phyloP scores from a whole-genome alignment of 2,797 vertebrate genomes.

The Neosilurus mollespiculum region DNA sequence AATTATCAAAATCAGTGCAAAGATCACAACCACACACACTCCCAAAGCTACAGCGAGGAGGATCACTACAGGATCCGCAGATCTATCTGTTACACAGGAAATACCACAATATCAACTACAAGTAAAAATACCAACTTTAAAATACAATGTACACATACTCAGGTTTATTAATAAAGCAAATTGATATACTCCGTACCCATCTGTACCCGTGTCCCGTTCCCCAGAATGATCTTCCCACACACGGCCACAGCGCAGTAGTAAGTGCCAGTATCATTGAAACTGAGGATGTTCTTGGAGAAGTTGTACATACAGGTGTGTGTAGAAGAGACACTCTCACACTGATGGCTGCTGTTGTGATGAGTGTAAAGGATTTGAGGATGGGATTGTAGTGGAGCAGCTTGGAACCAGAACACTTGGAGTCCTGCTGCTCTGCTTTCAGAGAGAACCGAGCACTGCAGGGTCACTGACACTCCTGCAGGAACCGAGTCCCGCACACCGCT shows the following conservation, averaged over 20 bases:
- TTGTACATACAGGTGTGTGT: too few species aligned
- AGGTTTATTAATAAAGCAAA: neutral
- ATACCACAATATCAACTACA: neutral
- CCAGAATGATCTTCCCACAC: conserved; percentile 5
- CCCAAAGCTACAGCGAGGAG: conserved; percentile 15
- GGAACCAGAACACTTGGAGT: conserved; percentile 49
- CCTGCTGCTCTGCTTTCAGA: conserved; percentile 33
- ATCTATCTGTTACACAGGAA: neutral
- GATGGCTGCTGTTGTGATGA: too few species aligned
- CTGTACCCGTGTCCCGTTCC: neutral
- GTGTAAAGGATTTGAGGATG: neutral
- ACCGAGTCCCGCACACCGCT: neutral
- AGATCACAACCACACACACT: conserved; percentile 36
- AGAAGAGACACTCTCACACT: too few species aligned
- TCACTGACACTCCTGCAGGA: neutral
- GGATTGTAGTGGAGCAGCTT: neutral
- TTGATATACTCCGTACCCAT: neutral
- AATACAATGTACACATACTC: neutral
- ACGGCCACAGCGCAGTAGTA: conserved; percentile 24
- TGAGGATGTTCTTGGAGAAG: too few species aligned
- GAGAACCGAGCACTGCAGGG: conserved; percentile 1
- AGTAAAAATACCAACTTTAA: too few species aligned
- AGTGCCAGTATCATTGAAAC: too few species aligned
- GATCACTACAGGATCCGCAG: conserved; percentile 27
- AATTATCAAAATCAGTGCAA: neutral